Evolutionary conservation across 1,140 invertebrate species (phyloP).

Genomic region (Rhopalosiphum maidis): DNA sequence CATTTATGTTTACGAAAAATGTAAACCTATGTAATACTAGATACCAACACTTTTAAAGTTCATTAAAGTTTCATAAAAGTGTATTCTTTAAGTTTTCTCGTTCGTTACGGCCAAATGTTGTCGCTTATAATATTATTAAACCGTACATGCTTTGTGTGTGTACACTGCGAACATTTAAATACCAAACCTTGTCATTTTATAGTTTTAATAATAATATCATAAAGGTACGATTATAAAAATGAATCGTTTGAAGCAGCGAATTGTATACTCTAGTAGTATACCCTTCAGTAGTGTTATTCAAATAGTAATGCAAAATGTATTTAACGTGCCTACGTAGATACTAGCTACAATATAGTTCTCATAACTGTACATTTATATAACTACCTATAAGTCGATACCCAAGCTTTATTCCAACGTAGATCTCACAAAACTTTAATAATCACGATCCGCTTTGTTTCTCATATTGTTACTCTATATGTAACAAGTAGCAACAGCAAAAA

Average conservation of each 20-base stretch:
- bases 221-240: too few relatives aligned
- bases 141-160: background rate
- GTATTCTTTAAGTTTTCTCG: background rate
- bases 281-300: too few relatives aligned
- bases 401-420: background rate
- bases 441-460: background rate
- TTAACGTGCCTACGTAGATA: too few relatives aligned
- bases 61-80: constrained; percentile 9
- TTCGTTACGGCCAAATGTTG: background rate
- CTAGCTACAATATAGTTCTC: too few relatives aligned
- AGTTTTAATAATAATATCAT: background rate
- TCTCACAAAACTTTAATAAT: background rate
- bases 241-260: too few relatives aligned
- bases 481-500: background rate
- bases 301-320: too few relatives aligned
- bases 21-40: background rate
- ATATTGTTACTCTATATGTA: background rate
- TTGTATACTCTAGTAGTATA: too few relatives aligned
- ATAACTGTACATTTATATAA: background rate
- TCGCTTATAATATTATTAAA: background rate
- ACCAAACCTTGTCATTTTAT: background rate
- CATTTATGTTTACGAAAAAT: background rate
- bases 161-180: background rate
- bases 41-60: background rate
- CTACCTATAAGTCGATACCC: background rate